These are phyloP conservation scores for Esox lucius DNA, from an alignment of 2,797 vertebrate genomes.

Conservation along the genomic window DNA sequence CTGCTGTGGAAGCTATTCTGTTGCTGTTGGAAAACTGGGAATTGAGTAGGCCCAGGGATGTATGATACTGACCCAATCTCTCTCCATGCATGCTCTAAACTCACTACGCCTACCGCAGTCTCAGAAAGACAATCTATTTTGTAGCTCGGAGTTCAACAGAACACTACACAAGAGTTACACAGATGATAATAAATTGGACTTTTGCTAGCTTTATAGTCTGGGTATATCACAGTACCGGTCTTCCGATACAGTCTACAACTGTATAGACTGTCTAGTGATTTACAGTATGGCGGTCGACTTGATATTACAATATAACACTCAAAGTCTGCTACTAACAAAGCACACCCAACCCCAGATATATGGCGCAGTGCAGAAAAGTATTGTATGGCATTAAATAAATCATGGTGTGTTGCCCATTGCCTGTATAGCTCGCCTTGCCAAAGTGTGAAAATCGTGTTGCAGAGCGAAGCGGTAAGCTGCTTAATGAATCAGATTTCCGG, in stretches of 20 bases:
- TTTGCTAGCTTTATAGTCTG: conserved; percentile 9
- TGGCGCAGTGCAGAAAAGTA: not conserved
- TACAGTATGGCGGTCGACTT: not conserved
- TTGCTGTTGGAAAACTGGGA: conserved; percentile 26
- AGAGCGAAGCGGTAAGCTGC: conserved; percentile 39
- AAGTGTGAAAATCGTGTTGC: conserved; percentile 34
- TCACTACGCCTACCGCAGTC: conserved; percentile 23
- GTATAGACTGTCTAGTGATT: not conserved
- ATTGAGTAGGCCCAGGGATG: conserved; percentile 39
- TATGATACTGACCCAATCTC: conserved; percentile 37
- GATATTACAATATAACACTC: not conserved
- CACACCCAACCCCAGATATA: not conserved
- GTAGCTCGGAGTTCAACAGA: conserved; percentile 12
- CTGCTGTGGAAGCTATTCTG: conserved; percentile 44
- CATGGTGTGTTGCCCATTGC: conserved; percentile 4
- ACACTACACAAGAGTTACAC: conserved; percentile 15
- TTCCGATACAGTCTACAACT: not conserved
- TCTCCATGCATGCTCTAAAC: conserved; percentile 3
- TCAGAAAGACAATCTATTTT: not conserved
- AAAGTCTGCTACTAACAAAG: not conserved
- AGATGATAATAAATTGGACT: conserved; percentile 27
- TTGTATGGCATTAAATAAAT: not conserved
- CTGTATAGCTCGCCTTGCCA: conserved; percentile 4
- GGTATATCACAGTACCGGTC: not conserved
- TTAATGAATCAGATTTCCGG: conserved; percentile 50